Conservation (phyloP, 2,888 invertebrate genomes). For the Congeria kusceri region DNA sequence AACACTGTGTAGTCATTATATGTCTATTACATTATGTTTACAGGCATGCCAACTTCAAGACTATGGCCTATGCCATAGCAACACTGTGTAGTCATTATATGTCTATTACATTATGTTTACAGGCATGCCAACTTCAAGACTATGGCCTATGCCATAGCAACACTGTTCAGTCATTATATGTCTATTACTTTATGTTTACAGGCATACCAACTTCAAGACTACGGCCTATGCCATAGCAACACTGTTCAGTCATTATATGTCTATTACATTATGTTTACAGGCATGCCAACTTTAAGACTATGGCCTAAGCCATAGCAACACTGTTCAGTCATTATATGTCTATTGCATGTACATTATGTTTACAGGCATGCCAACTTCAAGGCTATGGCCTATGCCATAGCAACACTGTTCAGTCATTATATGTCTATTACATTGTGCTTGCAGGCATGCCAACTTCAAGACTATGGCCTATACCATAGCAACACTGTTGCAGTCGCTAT, state of each 20-base stretch:
- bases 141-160: slow-evolving; percentile 98
- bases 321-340: too few relatives aligned
- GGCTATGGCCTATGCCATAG: too few relatives aligned
- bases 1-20: slow-evolving; percentile 91
- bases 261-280: too few relatives aligned
- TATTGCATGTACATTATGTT: too few relatives aligned
- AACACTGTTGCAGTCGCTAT: too few relatives aligned
- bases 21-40: slow-evolving; percentile 69
- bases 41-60: slow-evolving; percentile 99
- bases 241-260: slow-evolving; percentile 89
- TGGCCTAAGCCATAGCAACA: too few relatives aligned
- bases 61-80: slow-evolving; percentile 98
- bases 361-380: too few relatives aligned
- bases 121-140: slow-evolving; percentile 99
- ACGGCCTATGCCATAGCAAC: slow-evolving; percentile 99
- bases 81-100: slow-evolving; percentile 91
- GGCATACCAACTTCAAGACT: slow-evolving; percentile 99
- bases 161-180: slow-evolving; percentile 90
- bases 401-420: too few relatives aligned
- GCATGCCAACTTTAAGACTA: too few relatives aligned
- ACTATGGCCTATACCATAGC: too few relatives aligned
- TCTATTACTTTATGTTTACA: slow-evolving; percentile 84
- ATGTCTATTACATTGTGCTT: too few relatives aligned
- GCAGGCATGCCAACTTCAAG: too few relatives aligned
- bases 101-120: slow-evolving; percentile 74